Evolutionary conservation across 2,113 vertebrate genomes (phyloP).

Genomic region (Thryonomys swinderianus): DNA sequence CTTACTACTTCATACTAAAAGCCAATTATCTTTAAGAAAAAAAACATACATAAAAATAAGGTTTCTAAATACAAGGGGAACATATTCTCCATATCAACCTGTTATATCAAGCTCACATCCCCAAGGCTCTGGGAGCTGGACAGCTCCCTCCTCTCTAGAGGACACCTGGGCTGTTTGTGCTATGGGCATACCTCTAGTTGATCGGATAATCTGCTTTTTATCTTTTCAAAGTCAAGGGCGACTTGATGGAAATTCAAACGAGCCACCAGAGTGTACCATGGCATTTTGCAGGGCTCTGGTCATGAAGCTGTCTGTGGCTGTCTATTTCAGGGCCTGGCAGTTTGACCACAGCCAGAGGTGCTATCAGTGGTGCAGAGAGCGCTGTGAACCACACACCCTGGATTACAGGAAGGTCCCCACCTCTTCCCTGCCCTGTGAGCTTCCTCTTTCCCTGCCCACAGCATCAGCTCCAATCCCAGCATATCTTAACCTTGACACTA

Average conservation of each 20-base stretch:
- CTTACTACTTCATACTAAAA: neutral
- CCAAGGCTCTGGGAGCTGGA: neutral
- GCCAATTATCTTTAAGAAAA: neutral
- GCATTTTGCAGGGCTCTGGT: neutral
- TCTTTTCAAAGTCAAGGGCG: neutral
- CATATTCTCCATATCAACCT: neutral
- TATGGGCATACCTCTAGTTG: neutral
- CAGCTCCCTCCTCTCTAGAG: neutral
- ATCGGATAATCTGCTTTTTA: neutral
- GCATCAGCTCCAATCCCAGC: neutral
- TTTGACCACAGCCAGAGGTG: neutral
- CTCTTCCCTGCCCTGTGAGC: neutral
- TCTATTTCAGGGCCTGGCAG: neutral
- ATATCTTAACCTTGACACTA: neutral
- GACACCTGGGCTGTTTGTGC: neutral
- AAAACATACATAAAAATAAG: neutral
- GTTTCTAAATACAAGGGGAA: conserved; percentile 3
- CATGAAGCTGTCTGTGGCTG: fast-evolving
- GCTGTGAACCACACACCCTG: neutral
- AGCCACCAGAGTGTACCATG: neutral
- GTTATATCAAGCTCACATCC: neutral
- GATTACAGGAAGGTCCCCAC: neutral
- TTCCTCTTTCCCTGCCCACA: neutral
- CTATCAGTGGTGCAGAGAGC: neutral
- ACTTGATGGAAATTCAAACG: conserved; percentile 21